Evolutionary conservation across 1,140 invertebrate species (phyloP).

Genomic region (Steinernema feltiae): DNA sequence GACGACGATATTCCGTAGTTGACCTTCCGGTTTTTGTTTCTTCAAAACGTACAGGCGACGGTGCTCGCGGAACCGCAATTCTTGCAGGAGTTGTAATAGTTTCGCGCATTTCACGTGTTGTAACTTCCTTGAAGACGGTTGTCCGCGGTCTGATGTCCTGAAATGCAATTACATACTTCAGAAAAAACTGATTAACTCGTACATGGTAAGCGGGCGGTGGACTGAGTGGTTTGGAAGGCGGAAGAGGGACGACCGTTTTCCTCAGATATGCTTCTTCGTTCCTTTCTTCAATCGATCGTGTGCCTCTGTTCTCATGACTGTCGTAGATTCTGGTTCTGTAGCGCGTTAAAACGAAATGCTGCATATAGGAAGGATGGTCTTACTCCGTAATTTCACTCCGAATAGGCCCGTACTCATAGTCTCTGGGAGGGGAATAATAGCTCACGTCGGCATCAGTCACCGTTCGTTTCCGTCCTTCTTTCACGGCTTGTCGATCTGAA

Average conservation of each 20-base stretch:
- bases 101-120: background rate
- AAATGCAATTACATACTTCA: background rate
- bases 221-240: background rate
- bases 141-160: background rate
- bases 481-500: background rate
- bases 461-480: background rate
- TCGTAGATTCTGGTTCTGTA: background rate
- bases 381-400: background rate
- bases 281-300: background rate
- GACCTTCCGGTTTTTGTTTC: background rate
- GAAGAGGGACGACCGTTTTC: background rate
- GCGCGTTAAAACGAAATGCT: background rate
- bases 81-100: background rate
- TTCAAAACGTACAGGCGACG: background rate
- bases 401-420: background rate
- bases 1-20: background rate
- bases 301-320: background rate
- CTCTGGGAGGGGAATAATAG: background rate
- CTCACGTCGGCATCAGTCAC: background rate
- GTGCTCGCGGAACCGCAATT: background rate
- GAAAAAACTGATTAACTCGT: background rate
- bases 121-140: constrained; percentile 5
- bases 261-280: background rate
- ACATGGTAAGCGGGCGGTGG: constrained; percentile 2
- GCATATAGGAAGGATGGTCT: background rate